Percentiles rank a stretch among this genome's conserved stretches.
These are phyloP conservation scores for Drosophila antonietae DNA, from an alignment of 2,888 invertebrate genomes.

Conservation along the genomic window DNA sequence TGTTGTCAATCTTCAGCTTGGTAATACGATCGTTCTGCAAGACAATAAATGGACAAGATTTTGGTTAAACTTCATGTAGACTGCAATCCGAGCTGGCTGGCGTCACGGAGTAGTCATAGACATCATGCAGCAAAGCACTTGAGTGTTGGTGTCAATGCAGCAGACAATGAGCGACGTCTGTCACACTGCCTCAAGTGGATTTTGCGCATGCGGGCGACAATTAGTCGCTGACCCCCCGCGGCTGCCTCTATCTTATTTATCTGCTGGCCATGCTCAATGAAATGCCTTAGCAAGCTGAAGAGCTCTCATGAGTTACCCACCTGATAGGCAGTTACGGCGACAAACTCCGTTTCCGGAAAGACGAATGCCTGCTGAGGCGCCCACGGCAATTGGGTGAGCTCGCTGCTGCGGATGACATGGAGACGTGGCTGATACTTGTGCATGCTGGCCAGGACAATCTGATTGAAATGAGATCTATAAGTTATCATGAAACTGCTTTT, in stretches of 20 bases:
- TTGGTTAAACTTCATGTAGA: conserved; percentile 24
- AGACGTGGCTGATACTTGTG: conserved; percentile 97
- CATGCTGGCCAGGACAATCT: conserved; percentile 97
- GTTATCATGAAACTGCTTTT: conserved; percentile 4
- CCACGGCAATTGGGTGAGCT: conserved; percentile 89
- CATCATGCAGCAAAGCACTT: conserved; percentile 47
- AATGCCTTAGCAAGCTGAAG: background rate
- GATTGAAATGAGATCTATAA: conserved; percentile 64
- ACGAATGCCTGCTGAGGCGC: conserved; percentile 88
- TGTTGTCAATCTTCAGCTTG: conserved; percentile 95
- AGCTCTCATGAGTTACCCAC: conserved; percentile 84
- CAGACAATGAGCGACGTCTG: conserved; percentile 33
- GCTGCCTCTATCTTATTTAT: conserved; percentile 6
- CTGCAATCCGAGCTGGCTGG: conserved; percentile 58
- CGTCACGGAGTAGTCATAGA: conserved; percentile 46
- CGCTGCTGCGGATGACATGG: conserved; percentile 92
- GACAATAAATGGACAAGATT: conserved; percentile 12
- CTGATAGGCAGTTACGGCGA: conserved; percentile 99
- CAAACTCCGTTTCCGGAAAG: conserved; percentile 94
- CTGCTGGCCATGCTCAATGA: background rate
- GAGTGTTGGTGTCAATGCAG: conserved; percentile 36
- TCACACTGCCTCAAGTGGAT: conserved; percentile 60
- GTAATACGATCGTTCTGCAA: conserved; percentile 93
- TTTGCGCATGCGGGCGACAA: conserved; percentile 54
- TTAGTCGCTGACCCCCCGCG: conserved; percentile 45